Percentiles rank a stretch among this genome's conserved stretches.
Conservation (phyloP, 2,888 invertebrate genomes). For the Morinoia aosen region DNA sequence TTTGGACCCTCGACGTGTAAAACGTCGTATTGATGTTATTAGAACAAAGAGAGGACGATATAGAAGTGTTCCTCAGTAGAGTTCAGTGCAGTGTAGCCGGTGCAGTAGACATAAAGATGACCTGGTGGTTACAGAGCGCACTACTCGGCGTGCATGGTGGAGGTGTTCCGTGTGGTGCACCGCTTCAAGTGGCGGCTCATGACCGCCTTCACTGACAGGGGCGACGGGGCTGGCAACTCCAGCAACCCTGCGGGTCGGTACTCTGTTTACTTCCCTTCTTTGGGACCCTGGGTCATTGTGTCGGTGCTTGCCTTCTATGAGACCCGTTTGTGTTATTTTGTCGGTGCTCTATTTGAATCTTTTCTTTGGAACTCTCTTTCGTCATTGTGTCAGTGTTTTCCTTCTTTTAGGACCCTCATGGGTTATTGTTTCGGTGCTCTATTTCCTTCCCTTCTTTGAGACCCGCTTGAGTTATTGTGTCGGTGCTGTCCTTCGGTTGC, state of each 20-base stretch:
- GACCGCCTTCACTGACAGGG: constrained; percentile 56
- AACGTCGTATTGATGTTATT: too few species aligned
- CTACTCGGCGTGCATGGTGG: constrained; percentile 62
- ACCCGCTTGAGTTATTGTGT: not conserved
- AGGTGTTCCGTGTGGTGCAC: constrained; percentile 61
- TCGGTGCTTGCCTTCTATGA: too few species aligned
- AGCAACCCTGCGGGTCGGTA: not conserved
- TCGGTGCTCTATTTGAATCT: not conserved
- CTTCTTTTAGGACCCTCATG: not conserved
- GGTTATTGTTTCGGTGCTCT: not conserved
- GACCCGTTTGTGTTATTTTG: too few species aligned
- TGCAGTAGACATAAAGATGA: not conserved
- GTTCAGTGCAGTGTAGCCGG: too few species aligned
- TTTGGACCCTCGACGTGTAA: too few species aligned
- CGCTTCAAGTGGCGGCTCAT: constrained; percentile 58
- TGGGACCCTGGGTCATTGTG: not conserved
- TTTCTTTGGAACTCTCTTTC: not conserved
- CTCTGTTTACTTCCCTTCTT: not conserved
- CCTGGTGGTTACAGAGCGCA: constrained; percentile 52
- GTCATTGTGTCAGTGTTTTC: not conserved
- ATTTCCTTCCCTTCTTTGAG: not conserved
- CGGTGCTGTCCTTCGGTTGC: too few species aligned
- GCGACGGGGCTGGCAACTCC: not conserved
- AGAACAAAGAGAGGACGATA: too few species aligned
- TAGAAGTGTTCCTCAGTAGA: too few species aligned